phyloP scores from a whole-genome alignment of 2,113 vertebrate species.

The Myiagra hebetior region DNA sequence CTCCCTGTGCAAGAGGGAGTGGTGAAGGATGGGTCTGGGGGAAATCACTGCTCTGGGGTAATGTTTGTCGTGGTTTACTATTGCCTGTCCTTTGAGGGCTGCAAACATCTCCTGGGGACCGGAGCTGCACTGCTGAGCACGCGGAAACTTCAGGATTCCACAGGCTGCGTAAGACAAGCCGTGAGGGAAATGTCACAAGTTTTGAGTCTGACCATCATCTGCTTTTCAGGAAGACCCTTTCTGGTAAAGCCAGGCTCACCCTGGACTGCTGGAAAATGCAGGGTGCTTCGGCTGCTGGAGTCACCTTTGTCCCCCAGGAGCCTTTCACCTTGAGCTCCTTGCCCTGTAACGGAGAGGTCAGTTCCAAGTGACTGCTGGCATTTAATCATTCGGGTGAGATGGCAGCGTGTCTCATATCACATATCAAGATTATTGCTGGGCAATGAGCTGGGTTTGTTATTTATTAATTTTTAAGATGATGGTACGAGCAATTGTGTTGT shows the following conservation, averaged over 20 bases:
- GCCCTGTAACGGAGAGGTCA: neutral
- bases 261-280: neutral
- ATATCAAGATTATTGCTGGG: neutral
- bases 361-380: neutral
- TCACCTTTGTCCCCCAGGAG: neutral
- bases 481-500: neutral
- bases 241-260: neutral
- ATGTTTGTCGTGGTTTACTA: neutral
- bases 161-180: neutral
- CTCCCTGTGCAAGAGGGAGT: fast-evolving
- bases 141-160: neutral
- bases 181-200: neutral
- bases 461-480: neutral
- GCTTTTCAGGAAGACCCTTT: neutral
- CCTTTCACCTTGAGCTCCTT: neutral
- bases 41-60: neutral
- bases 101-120: neutral
- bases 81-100: neutral
- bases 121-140: neutral
- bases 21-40: neutral
- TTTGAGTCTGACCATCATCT: neutral
- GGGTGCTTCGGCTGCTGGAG: fast-evolving
- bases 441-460: neutral
- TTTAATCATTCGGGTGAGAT: neutral
- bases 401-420: neutral